Percentiles rank a stretch among this genome's conserved stretches.
phyloP scores from a whole-genome alignment of 2,888 invertebrate species.

The Chirona hameri region DNA sequence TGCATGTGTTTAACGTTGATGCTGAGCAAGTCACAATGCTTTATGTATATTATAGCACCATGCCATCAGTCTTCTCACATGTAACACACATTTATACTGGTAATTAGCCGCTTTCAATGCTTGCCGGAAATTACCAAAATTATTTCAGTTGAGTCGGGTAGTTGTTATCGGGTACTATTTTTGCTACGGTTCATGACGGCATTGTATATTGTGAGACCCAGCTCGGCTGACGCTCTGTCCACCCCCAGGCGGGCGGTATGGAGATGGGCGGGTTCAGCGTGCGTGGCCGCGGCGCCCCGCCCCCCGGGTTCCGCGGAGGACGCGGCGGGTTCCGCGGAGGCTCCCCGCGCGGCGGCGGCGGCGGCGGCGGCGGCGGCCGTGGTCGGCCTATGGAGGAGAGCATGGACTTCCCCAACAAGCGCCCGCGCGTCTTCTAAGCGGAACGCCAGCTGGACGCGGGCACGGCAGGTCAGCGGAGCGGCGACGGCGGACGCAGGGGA shows the following conservation, averaged over 20 bases:
- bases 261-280: not conserved
- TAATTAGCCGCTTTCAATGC: too few relatives aligned
- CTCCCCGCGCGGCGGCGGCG: not conserved
- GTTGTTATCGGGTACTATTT: not conserved
- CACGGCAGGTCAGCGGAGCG: not conserved
- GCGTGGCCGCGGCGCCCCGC: not conserved
- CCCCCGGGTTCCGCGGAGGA: conserved; percentile 4
- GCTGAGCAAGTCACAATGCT: too few relatives aligned
- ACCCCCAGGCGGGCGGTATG: not conserved
- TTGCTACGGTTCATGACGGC: too few relatives aligned
- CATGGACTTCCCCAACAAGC: conserved; percentile 24
- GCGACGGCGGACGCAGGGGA: not conserved
- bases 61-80: too few relatives aligned
- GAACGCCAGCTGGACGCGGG: not conserved
- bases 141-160: too few relatives aligned
- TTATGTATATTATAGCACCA: too few relatives aligned
- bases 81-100: too few relatives aligned
- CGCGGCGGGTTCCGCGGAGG: conserved; percentile 2
- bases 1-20: too few relatives aligned
- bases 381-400: not conserved
- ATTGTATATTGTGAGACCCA: not conserved
- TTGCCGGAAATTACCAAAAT: too few relatives aligned
- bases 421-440: not conserved
- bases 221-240: not conserved
- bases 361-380: not conserved